Evolutionary conservation across 2,797 vertebrate species (phyloP).

Genomic region (Falco novaeseelandiae): DNA sequence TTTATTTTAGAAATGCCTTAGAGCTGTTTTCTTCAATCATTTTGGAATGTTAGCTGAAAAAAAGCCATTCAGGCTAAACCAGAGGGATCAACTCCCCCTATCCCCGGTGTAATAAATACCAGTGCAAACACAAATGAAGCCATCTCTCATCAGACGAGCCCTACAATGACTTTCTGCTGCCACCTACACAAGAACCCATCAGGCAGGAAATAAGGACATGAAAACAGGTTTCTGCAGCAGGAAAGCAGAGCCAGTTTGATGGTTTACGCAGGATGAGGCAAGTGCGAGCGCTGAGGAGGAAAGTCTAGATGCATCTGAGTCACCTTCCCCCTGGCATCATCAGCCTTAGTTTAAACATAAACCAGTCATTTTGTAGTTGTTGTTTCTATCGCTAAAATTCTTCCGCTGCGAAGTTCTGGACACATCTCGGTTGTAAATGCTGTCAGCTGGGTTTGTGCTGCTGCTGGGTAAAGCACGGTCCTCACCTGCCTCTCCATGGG

Average conservation of each 20-base stretch:
- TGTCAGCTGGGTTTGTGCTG: neutral
- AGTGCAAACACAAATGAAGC: neutral
- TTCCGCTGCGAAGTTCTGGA: neutral
- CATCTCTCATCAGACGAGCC: neutral
- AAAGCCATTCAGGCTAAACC: neutral
- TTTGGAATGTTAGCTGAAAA: neutral
- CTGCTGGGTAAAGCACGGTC: neutral
- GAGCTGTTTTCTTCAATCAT: neutral
- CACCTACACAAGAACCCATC: neutral
- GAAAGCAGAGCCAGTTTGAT: neutral
- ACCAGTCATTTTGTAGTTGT: neutral
- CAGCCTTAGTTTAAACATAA: neutral
- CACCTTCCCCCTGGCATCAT: neutral
- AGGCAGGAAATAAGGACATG: neutral
- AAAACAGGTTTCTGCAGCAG: neutral
- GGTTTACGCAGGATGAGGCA: neutral
- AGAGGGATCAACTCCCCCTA: neutral
- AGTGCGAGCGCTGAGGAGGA: neutral
- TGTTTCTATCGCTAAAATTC: neutral
- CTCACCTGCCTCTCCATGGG: neutral
- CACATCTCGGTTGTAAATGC: rapidly evolving
- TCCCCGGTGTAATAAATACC: neutral
- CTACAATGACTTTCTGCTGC: neutral
- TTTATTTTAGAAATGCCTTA: neutral
- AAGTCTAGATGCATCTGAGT: neutral